Percentiles rank a stretch among this genome's conserved stretches.
Evolutionary conservation across 2,797 vertebrate genomes (phyloP).

Genomic region (Darevskia nairensis): DNA sequence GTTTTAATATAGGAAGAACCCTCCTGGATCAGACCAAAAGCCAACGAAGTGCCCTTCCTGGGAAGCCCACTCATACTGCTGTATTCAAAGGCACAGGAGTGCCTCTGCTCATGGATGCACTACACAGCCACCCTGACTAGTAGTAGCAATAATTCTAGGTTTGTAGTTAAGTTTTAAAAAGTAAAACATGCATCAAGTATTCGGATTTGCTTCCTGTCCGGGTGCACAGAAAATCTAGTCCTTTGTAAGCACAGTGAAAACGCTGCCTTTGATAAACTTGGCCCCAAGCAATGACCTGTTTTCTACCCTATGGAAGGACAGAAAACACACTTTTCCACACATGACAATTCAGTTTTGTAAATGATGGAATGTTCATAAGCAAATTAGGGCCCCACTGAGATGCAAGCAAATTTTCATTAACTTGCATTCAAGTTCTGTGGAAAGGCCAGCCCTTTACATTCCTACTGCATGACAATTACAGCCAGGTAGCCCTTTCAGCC

Average conservation of each 20-base stretch:
- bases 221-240: not conserved
- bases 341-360: not conserved
- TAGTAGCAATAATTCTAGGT: not conserved
- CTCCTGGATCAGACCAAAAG: too few relatives aligned
- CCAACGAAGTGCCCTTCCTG: too few relatives aligned
- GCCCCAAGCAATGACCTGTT: too few relatives aligned
- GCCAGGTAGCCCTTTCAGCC: not conserved
- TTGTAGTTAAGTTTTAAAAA: not conserved
- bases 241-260: too few relatives aligned
- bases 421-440: not conserved
- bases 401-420: not conserved
- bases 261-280: not conserved
- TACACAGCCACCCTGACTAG: not conserved
- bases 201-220: not conserved
- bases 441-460: not conserved
- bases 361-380: not conserved
- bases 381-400: not conserved
- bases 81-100: too few relatives aligned
- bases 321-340: not conserved
- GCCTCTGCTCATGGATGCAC: too few relatives aligned
- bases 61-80: too few relatives aligned
- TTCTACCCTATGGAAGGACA: not conserved
- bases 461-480: not conserved
- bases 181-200: not conserved
- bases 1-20: too few relatives aligned